Evolutionary conservation across 2,888 invertebrate species (phyloP).

Genomic region (Noctua comes): DNA sequence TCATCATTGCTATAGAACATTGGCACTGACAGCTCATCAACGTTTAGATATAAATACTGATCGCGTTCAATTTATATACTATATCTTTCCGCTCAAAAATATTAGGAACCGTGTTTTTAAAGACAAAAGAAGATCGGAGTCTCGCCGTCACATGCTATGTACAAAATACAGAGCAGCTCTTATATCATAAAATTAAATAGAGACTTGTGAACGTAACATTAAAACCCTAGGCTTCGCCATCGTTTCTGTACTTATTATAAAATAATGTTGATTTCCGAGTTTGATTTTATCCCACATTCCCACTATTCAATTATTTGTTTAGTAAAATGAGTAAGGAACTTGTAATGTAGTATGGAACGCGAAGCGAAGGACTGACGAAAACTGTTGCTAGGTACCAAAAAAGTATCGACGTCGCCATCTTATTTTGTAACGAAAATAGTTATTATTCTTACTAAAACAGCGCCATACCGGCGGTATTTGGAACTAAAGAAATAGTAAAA

Average conservation of each 20-base stretch:
- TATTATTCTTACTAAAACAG: not conserved
- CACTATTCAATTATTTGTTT: not conserved
- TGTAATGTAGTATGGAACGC: not conserved
- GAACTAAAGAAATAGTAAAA: constrained; percentile 10
- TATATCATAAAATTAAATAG: constrained; percentile 55
- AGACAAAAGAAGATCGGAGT: constrained; percentile 41
- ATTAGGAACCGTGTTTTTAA: constrained; percentile 46
- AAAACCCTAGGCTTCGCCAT: not conserved
- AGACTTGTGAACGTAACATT: constrained; percentile 41
- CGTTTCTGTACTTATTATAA: not conserved
- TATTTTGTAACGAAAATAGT: not conserved
- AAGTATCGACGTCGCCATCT: not conserved
- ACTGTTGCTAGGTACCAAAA: not conserved
- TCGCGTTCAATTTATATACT: constrained; percentile 10
- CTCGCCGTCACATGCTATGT: constrained; percentile 69
- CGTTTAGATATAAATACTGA: not conserved
- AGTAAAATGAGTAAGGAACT: not conserved
- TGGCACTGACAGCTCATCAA: not conserved
- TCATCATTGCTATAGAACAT: not conserved
- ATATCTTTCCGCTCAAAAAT: constrained; percentile 22
- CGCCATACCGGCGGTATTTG: not conserved
- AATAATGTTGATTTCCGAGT: not conserved
- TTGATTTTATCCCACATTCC: not conserved
- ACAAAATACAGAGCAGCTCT: constrained; percentile 74
- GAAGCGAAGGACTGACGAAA: not conserved